Conservation (phyloP, 1,140 invertebrate species). For the Phymastichus coffea region DNA sequence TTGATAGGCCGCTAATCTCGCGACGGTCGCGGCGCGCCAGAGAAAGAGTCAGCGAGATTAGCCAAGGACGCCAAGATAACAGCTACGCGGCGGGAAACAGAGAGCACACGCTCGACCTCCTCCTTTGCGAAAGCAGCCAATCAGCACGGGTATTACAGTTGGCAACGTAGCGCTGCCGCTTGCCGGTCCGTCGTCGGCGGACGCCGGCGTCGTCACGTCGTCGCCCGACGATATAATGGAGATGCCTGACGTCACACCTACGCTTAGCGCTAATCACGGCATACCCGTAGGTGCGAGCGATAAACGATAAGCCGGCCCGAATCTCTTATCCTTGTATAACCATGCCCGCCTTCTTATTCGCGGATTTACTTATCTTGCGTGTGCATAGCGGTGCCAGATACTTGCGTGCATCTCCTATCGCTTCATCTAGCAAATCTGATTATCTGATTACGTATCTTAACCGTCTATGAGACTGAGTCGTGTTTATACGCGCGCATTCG, state of each 20-base stretch:
- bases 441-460: no score
- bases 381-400: no score
- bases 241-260: conserved; percentile 6
- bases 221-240: background rate
- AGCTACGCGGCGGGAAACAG: conserved; percentile 35
- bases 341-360: no score
- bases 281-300: background rate
- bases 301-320: conserved; percentile 21
- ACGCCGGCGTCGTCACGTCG: background rate
- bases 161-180: no score
- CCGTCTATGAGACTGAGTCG: no score
- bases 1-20: conserved; percentile 13
- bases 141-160: no score
- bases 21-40: background rate
- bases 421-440: no score
- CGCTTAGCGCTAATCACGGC: background rate
- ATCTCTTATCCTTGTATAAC: conserved; percentile 16
- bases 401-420: no score
- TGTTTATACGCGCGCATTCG: no score
- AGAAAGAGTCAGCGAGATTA: conserved; percentile 43
- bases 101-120: no score
- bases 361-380: conserved; percentile 22
- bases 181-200: background rate
- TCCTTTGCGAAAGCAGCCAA: conserved; percentile 34
- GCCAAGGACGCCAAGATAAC: conserved; percentile 56